phyloP scores from a whole-genome alignment of 2,113 vertebrate genomes.

The Macroglossus sobrinus region DNA sequence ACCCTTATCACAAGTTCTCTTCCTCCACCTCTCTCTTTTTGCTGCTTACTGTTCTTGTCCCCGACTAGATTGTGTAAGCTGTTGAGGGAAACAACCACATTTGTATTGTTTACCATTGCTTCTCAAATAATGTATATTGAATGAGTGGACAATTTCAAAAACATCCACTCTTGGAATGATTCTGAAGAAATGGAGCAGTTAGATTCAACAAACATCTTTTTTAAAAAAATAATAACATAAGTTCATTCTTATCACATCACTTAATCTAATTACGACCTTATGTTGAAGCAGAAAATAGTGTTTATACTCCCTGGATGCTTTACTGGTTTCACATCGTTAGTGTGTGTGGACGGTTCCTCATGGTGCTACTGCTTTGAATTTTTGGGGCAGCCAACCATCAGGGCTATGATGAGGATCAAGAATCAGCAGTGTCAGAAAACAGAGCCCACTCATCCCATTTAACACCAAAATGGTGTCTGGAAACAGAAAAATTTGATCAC shows the following conservation, averaged over 20 bases:
- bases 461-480: background rate
- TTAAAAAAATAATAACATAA: background rate
- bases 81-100: background rate
- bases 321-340: background rate
- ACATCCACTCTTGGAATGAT: background rate
- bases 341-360: background rate
- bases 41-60: background rate
- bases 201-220: background rate
- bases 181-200: background rate
- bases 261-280: background rate
- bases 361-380: background rate
- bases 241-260: background rate
- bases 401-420: fast-evolving
- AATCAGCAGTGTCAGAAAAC: background rate
- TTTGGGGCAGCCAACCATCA: background rate
- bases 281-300: background rate
- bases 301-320: background rate
- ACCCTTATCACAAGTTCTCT: background rate
- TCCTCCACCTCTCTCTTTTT: background rate
- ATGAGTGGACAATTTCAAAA: background rate
- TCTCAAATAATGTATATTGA: background rate
- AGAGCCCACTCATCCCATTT: background rate
- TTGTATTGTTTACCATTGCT: background rate
- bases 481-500: background rate
- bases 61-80: background rate